Conservation (phyloP, 2,797 vertebrate genomes). For the Agapornis canus region DNA sequence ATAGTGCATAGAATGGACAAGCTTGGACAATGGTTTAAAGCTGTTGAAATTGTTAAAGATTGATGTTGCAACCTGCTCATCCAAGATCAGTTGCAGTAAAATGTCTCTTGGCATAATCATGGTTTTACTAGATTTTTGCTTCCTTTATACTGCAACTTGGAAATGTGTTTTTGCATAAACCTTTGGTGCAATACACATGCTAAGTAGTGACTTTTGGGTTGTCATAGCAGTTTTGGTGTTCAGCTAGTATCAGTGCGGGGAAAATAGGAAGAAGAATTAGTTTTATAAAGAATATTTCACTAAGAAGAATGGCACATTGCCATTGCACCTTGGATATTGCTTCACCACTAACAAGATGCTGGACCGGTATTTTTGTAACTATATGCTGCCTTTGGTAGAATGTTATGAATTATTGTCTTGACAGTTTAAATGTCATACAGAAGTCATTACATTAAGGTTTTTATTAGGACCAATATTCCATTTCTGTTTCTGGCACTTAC, state of each 20-base stretch:
- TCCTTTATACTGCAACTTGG: slow-evolving; percentile 31
- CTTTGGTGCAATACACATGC: background rate
- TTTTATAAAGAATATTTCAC: slow-evolving; percentile 52
- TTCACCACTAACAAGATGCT: slow-evolving; percentile 67
- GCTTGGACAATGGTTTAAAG: slow-evolving; percentile 2
- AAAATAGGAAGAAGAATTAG: slow-evolving; percentile 8
- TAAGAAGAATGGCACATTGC: slow-evolving; percentile 14
- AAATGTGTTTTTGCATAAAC: slow-evolving; percentile 41
- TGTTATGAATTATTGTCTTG: slow-evolving; percentile 31
- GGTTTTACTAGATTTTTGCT: slow-evolving; percentile 18
- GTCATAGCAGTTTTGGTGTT: slow-evolving; percentile 22
- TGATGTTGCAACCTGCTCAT: background rate
- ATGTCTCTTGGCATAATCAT: background rate
- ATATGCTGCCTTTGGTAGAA: slow-evolving; percentile 48
- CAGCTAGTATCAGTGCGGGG: background rate
- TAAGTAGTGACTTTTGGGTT: slow-evolving; percentile 6
- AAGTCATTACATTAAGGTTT: slow-evolving; percentile 25
- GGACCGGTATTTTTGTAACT: slow-evolving; percentile 39
- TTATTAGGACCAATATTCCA: slow-evolving; percentile 53
- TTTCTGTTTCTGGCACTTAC: slow-evolving; percentile 49
- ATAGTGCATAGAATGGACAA: background rate
- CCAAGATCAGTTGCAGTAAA: slow-evolving; percentile 18
- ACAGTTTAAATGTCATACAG: slow-evolving; percentile 45
- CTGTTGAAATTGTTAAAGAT: background rate
- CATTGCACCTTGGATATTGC: slow-evolving; percentile 55